Percentiles rank a stretch among this genome's conserved stretches.
These are phyloP conservation scores for Gymnoscelis rufifasciata DNA, from an alignment of 2,888 invertebrate species.

Conservation along the genomic window DNA sequence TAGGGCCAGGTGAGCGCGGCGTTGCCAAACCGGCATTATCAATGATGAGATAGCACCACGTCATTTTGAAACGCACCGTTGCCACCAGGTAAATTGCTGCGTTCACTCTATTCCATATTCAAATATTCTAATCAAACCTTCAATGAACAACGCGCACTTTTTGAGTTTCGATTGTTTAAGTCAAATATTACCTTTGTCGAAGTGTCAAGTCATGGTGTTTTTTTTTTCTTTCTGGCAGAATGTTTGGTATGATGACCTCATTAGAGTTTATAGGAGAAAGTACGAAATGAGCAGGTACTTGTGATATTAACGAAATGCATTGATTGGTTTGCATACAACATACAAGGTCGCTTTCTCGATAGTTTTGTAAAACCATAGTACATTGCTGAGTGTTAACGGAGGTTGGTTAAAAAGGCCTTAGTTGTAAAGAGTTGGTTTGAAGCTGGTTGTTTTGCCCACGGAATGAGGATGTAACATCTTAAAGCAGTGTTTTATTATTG, in stretches of 20 bases:
- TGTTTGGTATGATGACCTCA: slow-evolving; percentile 35
- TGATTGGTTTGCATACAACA: slow-evolving; percentile 12
- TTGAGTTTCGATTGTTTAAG: slow-evolving; percentile 32
- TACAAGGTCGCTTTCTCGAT: slow-evolving; percentile 27
- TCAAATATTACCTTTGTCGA: not conserved
- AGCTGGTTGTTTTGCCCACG: slow-evolving; percentile 5
- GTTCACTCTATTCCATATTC: slow-evolving; percentile 31
- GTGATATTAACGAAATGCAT: slow-evolving; percentile 38
- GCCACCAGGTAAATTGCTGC: slow-evolving; percentile 51
- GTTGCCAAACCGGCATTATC: slow-evolving; percentile 77
- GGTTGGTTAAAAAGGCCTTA: not conserved
- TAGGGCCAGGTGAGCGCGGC: slow-evolving; percentile 76
- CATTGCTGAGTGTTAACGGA: slow-evolving; percentile 16
- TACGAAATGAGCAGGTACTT: slow-evolving; percentile 29
- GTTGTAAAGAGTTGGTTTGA: not conserved
- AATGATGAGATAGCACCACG: slow-evolving; percentile 71
- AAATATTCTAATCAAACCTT: slow-evolving; percentile 34
- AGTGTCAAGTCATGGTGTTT: slow-evolving; percentile 1
- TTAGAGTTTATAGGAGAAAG: slow-evolving; percentile 40
- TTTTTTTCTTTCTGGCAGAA: slow-evolving; percentile 1
- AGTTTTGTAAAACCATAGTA: slow-evolving; percentile 5
- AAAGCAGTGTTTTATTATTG: slow-evolving; percentile 9
- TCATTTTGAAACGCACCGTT: slow-evolving; percentile 56
- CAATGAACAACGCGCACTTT: slow-evolving; percentile 39
- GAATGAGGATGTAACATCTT: slow-evolving; percentile 7